Evolutionary conservation across 2,888 invertebrate species (phyloP), one percentile per base, ranked within the genome.

Genomic region (Tanypteryx hageni): DNA sequence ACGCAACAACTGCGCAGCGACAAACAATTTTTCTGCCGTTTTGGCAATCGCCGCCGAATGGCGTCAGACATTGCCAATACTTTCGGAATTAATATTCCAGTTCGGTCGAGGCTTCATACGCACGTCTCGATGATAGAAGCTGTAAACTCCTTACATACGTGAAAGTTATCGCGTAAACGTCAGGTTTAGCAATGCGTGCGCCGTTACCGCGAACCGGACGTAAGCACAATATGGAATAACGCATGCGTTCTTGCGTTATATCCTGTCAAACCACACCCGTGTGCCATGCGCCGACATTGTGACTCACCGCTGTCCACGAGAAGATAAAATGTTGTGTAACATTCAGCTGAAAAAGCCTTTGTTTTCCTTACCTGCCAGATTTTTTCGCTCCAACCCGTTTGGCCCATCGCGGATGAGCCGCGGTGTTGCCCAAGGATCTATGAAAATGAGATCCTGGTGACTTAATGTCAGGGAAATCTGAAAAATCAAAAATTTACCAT

Each of bases 131-230:
- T 27, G 76, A 76, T 27, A 27, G 27, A 76, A 27, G 76, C 76
- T 27, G 64, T 7, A 64, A 14, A 64, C 14, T 18, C 11, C 27
- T 76, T 76, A 27, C 76, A 9, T 76, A 76, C 76, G 76, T 76
- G 76, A 76, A 76, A 76, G 76, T 76, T 76, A 76, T 76, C 76
- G 76, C 76, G 76, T 76, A 76, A 76, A 76, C 76, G 27, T 76
- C 27, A 76, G 76, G 13, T 76, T 76, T 76, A 76, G 76, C 18
- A 76, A 76, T 22, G 76, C 22, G 76, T 27, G 22, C 76, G 18
- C 76, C 4, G 22, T 76, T 76, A 76, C 76, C 76, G 76, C 22
- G 76, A 76, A 76, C 22, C 27, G 76, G 11, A 27, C 76, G 27
- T 76, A 76, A 27, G 76, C 76, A 27, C 76, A 22, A 76, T 76